Conservation (phyloP, 2,113 vertebrate genomes). For the Engraulis encrasicolus region DNA sequence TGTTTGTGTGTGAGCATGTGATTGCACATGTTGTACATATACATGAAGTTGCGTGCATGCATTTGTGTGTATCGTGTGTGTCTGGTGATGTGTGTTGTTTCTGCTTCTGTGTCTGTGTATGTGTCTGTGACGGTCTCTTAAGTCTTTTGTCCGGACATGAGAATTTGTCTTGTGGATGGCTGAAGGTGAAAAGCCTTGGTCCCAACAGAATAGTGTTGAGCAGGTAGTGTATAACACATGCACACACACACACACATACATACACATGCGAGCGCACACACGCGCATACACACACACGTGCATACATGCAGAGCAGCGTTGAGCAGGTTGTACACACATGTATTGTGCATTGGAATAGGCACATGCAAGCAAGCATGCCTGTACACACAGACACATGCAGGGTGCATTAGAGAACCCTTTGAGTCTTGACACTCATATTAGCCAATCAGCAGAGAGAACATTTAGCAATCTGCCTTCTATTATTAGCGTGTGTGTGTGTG, state of each 20-base stretch:
- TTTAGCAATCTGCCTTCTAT: background rate
- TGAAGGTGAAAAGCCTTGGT: background rate
- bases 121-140: background rate
- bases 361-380: background rate
- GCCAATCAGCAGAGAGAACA: background rate
- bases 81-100: background rate
- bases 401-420: background rate
- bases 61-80: background rate
- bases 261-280: background rate
- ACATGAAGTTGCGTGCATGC: background rate
- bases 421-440: background rate
- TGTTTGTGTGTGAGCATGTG: too few species aligned
- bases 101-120: background rate
- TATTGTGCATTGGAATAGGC: too few species aligned
- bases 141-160: background rate
- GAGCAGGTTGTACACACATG: too few species aligned
- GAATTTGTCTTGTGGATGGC: background rate
- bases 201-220: background rate
- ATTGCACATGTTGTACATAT: too few species aligned
- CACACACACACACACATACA: background rate
- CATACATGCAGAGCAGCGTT: too few species aligned
- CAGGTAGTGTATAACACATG: background rate
- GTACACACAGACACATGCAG: background rate
- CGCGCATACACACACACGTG: background rate
- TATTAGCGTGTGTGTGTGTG: background rate